These are phyloP conservation scores for Stenodera caucasica DNA, from an alignment of 2,888 invertebrate genomes.

Conservation along the genomic window DNA sequence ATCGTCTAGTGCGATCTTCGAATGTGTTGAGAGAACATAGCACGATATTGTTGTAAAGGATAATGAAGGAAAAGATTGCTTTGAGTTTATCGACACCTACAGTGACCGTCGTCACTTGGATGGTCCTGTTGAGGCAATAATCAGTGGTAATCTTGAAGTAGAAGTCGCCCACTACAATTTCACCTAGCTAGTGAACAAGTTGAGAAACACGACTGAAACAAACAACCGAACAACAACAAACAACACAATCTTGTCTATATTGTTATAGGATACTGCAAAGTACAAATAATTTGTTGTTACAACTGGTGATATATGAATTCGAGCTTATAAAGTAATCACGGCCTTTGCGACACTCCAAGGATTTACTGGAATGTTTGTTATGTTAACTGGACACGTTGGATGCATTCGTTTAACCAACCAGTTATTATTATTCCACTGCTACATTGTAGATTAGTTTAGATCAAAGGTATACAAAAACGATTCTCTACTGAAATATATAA, in stretches of 20 bases:
- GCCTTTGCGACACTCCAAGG: conserved; percentile 41
- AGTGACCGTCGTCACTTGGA: not conserved
- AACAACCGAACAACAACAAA: conserved; percentile 17
- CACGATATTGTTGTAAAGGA: not conserved
- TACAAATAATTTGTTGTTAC: conserved; percentile 40
- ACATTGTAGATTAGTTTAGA: conserved; percentile 36
- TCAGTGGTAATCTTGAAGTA: conserved; percentile 1
- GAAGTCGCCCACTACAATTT: conserved; percentile 1
- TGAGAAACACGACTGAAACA: conserved; percentile 15
- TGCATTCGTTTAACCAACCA: conserved; percentile 35
- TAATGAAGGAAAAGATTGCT: not conserved
- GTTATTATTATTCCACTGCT: conserved; percentile 35
- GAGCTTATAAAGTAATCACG: conserved; percentile 45
- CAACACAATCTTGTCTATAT: conserved; percentile 20
- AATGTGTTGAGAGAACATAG: not conserved
- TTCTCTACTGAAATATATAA: not conserved
- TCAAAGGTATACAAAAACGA: too few species aligned
- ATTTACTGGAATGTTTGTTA: conserved; percentile 45
- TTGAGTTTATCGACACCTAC: not conserved
- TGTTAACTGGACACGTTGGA: conserved; percentile 38
- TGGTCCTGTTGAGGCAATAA: conserved; percentile 1
- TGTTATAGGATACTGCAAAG: conserved; percentile 32
- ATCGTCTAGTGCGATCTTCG: not conserved
- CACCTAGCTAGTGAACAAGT: not conserved
- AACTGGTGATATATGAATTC: conserved; percentile 41